Percentiles rank a stretch among this genome's conserved stretches.
phyloP scores from a whole-genome alignment of 2,797 vertebrate species.

The Epinephelus malabaricus region DNA sequence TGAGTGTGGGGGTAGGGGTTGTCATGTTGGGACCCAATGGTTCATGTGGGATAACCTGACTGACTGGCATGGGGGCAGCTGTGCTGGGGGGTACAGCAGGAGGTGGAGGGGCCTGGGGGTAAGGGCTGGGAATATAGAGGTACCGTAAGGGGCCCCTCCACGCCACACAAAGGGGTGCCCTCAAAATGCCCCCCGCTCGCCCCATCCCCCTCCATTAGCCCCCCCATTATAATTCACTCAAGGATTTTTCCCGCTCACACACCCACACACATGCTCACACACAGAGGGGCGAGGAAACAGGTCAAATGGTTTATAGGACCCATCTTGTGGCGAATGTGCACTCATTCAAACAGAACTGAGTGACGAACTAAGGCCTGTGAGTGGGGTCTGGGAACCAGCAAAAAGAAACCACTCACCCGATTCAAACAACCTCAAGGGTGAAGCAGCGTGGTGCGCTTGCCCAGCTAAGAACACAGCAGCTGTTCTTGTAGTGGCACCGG shows the following conservation, averaged over 20 bases:
- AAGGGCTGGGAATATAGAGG: conserved; percentile 71
- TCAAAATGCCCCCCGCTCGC: conserved; percentile 73
- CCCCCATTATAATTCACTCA: conserved; percentile 70
- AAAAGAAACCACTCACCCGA: conserved; percentile 84
- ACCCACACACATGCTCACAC: conserved; percentile 65
- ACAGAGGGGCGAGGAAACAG: conserved; percentile 79
- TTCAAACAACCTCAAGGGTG: conserved; percentile 85
- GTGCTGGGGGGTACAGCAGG: conserved; percentile 55
- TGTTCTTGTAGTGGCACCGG: conserved; percentile 84
- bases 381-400: conserved; percentile 81
- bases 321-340: conserved; percentile 83
- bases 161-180: conserved; percentile 81
- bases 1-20: conserved; percentile 40
- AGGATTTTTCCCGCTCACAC: conserved; percentile 67
- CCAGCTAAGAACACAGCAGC: conserved; percentile 83
- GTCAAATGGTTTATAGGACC: conserved; percentile 85
- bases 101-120: conserved; percentile 49
- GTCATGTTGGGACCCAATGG: conserved; percentile 32
- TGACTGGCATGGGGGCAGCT: conserved; percentile 77
- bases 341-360: conserved; percentile 83
- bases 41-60: conserved; percentile 55
- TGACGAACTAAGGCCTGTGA: conserved; percentile 76
- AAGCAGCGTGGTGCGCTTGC: conserved; percentile 77
- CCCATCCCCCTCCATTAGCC: conserved; percentile 57
- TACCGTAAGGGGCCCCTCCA: conserved; percentile 76